Conservation (phyloP, 2,888 invertebrate species). For the Polyommatus icarus region DNA sequence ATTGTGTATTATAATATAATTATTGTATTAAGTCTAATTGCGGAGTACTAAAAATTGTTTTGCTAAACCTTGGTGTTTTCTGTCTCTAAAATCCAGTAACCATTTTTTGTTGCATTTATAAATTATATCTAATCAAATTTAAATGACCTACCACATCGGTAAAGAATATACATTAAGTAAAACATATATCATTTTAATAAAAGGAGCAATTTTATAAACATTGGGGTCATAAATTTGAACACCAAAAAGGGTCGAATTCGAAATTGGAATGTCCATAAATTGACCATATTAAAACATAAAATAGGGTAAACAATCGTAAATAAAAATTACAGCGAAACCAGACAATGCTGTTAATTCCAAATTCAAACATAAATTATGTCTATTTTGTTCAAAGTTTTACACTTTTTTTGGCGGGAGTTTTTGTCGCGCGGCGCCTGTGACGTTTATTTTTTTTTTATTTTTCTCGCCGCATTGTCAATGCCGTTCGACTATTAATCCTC, state of each 20-base stretch:
- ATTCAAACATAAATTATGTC: conserved; percentile 75
- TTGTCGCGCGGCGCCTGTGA: conserved; percentile 60
- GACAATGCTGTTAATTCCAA: conserved; percentile 67
- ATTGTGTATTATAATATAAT: no score
- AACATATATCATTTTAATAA: conserved; percentile 42
- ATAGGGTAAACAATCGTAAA: conserved; percentile 79
- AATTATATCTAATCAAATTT: conserved; percentile 30
- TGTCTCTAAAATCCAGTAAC: background rate
- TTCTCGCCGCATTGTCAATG: conserved; percentile 28
- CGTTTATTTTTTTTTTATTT: conserved; percentile 44
- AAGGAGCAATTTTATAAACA: conserved; percentile 46
- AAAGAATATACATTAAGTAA: conserved; percentile 35
- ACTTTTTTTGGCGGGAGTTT: conserved; percentile 70
- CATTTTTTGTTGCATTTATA: background rate
- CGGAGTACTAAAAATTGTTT: no score
- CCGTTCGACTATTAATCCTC: conserved; percentile 61
- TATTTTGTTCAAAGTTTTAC: conserved; percentile 72
- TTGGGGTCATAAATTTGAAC: conserved; percentile 62
- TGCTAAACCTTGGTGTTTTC: background rate
- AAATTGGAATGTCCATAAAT: conserved; percentile 68
- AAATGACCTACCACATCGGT: conserved; percentile 36
- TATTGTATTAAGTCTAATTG: no score
- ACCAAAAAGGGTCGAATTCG: conserved; percentile 58
- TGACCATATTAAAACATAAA: conserved; percentile 78
- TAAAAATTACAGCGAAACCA: conserved; percentile 75